phyloP scores from a whole-genome alignment of 2,113 vertebrate species.

The Strix aluco region DNA sequence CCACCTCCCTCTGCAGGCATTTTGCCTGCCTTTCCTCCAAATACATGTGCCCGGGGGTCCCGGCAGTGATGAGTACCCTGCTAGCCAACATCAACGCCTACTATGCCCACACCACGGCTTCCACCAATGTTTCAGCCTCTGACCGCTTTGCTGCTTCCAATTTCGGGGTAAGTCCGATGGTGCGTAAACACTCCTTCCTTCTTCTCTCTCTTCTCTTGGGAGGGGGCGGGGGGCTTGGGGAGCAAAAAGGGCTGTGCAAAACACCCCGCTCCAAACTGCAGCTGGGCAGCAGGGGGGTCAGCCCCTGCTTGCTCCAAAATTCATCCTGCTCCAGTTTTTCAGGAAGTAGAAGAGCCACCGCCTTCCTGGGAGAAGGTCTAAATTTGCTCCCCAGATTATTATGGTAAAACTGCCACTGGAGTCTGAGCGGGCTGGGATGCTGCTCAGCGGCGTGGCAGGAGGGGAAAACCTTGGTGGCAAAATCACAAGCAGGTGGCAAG shows the following conservation, averaged over 20 bases:
- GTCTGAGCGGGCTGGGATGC: fast-evolving
- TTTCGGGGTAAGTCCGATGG: slow-evolving; percentile 90
- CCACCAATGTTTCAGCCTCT: slow-evolving; percentile 95
- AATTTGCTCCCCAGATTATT: neutral
- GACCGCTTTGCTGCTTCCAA: slow-evolving; percentile 98
- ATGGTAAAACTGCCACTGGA: fast-evolving
- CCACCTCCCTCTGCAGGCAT: slow-evolving; percentile 72
- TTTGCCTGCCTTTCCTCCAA: slow-evolving; percentile 99
- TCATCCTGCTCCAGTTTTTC: fast-evolving
- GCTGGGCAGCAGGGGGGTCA: neutral
- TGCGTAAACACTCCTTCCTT: slow-evolving; percentile 65
- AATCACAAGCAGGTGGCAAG: neutral
- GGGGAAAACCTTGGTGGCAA: neutral
- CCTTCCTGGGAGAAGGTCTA: neutral
- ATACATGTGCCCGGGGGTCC: slow-evolving; percentile 98
- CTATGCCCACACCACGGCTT: slow-evolving; percentile 96
- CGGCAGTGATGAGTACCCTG: slow-evolving; percentile 96
- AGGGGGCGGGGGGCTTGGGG: neutral
- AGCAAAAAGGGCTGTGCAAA: neutral
- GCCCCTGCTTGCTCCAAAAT: neutral
- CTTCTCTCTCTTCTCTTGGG: slow-evolving; percentile 53
- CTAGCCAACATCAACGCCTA: slow-evolving; percentile 99
- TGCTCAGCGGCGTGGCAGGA: fast-evolving
- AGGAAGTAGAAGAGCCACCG: neutral
- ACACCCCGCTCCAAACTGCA: neutral